Evolutionary conservation across 2,113 vertebrate genomes (phyloP).

Genomic region (Percina caprodes): DNA sequence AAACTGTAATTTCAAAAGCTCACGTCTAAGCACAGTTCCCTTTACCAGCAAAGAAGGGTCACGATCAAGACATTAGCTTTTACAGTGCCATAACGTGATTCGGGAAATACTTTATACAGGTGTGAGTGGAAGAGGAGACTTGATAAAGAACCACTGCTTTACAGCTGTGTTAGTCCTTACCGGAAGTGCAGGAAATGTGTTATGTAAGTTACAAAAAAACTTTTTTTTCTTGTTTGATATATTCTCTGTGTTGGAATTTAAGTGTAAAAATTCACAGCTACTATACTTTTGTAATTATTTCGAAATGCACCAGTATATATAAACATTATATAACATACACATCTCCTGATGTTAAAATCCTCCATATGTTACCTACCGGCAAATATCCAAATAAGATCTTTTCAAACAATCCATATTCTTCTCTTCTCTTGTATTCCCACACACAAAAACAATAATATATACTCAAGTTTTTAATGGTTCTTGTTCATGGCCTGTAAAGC

Average conservation of each 20-base stretch:
- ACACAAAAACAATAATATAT: background rate
- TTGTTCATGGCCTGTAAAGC: background rate
- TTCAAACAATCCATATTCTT: background rate
- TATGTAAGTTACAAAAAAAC: too few species aligned
- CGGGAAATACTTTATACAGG: background rate
- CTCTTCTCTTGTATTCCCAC: background rate
- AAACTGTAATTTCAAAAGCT: background rate
- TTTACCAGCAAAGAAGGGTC: background rate
- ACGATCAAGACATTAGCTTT: background rate
- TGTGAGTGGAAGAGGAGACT: background rate
- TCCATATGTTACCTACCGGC: too few species aligned
- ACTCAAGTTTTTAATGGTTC: background rate
- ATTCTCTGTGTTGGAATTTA: too few species aligned
- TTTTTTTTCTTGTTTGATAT: too few species aligned
- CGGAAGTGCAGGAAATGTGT: background rate
- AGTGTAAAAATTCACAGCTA: too few species aligned
- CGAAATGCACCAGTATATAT: too few species aligned
- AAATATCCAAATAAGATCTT: background rate
- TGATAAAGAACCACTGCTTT: background rate
- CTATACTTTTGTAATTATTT: too few species aligned
- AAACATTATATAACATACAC: too few species aligned
- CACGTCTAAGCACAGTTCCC: background rate
- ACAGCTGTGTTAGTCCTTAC: background rate
- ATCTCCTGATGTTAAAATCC: too few species aligned
- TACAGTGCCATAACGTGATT: background rate